Evolutionary conservation across 2,113 vertebrate species (phyloP), one percentile per base, ranked within the genome.

Genomic region (Myrmecophaga tridactyla): DNA sequence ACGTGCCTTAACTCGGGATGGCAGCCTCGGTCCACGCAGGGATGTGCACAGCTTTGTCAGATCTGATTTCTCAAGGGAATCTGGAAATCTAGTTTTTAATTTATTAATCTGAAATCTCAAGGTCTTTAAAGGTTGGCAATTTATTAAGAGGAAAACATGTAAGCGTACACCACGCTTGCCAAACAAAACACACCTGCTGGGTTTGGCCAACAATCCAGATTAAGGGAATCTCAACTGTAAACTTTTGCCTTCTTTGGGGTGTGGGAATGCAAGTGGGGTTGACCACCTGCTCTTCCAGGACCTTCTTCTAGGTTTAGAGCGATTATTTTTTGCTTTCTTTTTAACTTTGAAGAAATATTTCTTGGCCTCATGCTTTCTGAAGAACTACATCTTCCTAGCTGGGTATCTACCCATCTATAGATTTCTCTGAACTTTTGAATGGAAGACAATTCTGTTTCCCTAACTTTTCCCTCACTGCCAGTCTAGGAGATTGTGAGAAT

Each of bases 111-210:
- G 56, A 48, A 86, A 78, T 90, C 62, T 82, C 48, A 20, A 92
- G 25, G 63, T 90, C 48, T 39, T 65, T 78, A 82, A 76, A 89
- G 53, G 13, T n/a, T 70, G 62, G 63, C n/a, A 86, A 51, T 53
- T 86, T 39, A 84, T 85, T 46, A 65, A 86, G 53, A 76, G 72
- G 76, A 76, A 82, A 94, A 31, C n/a, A 78, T 51, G 90, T 73
- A 0, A 82, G 92, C 88, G 7, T 67, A 41, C 20, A 4, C 39
- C 29, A 20, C 78, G 69, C 15, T 89, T 92, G 77, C 85, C 88
- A 86, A 73, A 58, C 14, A 51, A 86, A 63, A 88, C 25, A 41
- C 25, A 23, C 27, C 51, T 90, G 70, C 14, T 25, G n/a, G 58
- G 60, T n/a, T 21, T 5, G 43, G n/a, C 43, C 63, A 76, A 39